These are phyloP conservation scores for Otocyon megalotis DNA, from an alignment of 2,113 vertebrate genomes.

Conservation along the genomic window DNA sequence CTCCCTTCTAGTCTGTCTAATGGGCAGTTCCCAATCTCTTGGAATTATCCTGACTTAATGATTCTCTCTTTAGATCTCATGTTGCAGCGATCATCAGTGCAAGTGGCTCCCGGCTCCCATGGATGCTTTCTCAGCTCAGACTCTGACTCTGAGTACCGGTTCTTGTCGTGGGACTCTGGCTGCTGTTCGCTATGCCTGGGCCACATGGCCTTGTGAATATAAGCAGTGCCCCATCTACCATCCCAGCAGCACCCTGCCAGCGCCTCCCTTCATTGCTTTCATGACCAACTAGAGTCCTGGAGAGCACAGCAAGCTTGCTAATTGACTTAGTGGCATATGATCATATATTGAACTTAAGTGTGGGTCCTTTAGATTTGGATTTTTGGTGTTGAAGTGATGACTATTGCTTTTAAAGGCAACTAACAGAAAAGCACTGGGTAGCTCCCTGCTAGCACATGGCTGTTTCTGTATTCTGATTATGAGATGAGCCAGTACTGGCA, in stretches of 20 bases:
- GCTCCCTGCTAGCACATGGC: not conserved
- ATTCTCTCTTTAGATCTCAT: constrained; percentile 85
- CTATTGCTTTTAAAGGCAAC: constrained; percentile 42
- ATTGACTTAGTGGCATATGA: not conserved
- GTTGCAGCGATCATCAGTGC: constrained; percentile 83
- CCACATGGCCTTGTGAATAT: constrained; percentile 93
- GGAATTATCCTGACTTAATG: not conserved
- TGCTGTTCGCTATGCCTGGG: constrained; percentile 94
- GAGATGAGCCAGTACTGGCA: not conserved
- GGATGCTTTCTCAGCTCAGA: not conserved
- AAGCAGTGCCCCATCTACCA: constrained; percentile 92
- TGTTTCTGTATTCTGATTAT: not conserved
- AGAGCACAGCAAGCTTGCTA: not conserved
- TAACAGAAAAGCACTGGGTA: not conserved
- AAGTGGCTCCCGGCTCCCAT: constrained; percentile 88
- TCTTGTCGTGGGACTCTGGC: constrained; percentile 73
- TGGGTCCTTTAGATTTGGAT: constrained; percentile 12
- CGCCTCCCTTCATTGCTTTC: constrained; percentile 89
- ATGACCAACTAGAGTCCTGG: not conserved
- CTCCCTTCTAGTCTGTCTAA: not conserved
- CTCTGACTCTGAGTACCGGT: constrained; percentile 80
- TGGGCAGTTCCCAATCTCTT: not conserved
- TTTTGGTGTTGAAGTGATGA: not conserved
- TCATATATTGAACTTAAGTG: not conserved
- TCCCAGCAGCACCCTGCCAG: constrained; percentile 86